Percentiles rank a stretch among this genome's conserved stretches.
These are phyloP conservation scores for Timema cristinae DNA, from an alignment of 2,888 invertebrate genomes.

Conservation along the genomic window DNA sequence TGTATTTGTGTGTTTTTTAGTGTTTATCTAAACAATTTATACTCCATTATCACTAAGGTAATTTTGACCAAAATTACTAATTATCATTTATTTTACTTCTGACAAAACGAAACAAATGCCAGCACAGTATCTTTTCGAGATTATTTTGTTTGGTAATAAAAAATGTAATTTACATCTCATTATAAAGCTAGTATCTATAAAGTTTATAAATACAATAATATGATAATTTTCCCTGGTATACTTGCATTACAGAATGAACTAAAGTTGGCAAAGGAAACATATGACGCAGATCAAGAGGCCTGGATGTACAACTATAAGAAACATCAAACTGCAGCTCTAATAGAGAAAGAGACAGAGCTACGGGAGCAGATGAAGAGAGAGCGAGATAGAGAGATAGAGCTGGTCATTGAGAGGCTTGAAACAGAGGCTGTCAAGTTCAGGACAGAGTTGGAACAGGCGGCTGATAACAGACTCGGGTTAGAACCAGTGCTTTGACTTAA, in stretches of 20 bases:
- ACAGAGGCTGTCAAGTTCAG: constrained; percentile 53
- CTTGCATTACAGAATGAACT: constrained; percentile 45
- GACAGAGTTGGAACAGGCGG: constrained; percentile 57
- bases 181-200: no score
- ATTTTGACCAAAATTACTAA: no score
- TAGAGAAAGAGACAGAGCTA: constrained; percentile 64
- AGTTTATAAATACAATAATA: no score
- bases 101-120: no score
- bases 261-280: constrained; percentile 55
- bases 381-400: constrained; percentile 74
- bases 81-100: no score
- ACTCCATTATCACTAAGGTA: no score
- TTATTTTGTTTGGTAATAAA: no score
- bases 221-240: no score
- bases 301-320: constrained; percentile 59
- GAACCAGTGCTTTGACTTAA: background rate
- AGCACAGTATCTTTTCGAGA: no score
- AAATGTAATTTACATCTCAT: no score
- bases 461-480: constrained; percentile 50
- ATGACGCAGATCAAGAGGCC: constrained; percentile 59
- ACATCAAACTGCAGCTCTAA: constrained; percentile 57
- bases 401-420: constrained; percentile 65
- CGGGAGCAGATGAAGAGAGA: constrained; percentile 66
- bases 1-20: no score
- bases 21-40: no score